Conservation (phyloP, 2,113 vertebrate species). For the Salvator merianae region DNA sequence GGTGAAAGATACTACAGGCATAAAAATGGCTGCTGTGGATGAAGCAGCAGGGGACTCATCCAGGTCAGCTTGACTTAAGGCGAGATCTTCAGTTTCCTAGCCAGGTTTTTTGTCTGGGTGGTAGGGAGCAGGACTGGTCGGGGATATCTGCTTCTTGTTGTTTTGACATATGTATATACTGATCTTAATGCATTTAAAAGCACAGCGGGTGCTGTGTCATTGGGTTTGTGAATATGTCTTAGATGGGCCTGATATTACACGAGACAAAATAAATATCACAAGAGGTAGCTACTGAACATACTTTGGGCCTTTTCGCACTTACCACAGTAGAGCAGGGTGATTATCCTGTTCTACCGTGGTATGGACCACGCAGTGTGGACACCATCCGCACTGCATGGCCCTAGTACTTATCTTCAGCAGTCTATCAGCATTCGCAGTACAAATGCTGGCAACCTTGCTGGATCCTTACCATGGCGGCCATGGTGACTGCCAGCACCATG, state of each 20-base stretch:
- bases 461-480: too few relatives aligned
- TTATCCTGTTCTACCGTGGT: too few relatives aligned
- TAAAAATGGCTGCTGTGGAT: neutral
- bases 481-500: too few relatives aligned
- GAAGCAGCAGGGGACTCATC: slow-evolving; percentile 9
- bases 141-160: slow-evolving; percentile 63
- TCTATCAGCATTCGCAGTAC: too few relatives aligned
- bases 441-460: too few relatives aligned
- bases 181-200: slow-evolving; percentile 58
- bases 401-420: too few relatives aligned
- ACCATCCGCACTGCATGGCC: too few relatives aligned
- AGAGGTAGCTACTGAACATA: neutral
- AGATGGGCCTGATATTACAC: slow-evolving; percentile 44
- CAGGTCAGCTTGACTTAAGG: slow-evolving; percentile 30
- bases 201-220: slow-evolving; percentile 56
- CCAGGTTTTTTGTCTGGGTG: slow-evolving; percentile 45
- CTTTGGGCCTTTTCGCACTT: too few relatives aligned
- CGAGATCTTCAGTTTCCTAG: slow-evolving; percentile 5
- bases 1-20: neutral
- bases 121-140: slow-evolving; percentile 4
- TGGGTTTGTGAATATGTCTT: slow-evolving; percentile 61
- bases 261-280: slow-evolving; percentile 41
- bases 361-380: too few relatives aligned
- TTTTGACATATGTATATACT: slow-evolving; percentile 66
- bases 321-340: too few relatives aligned